These are phyloP conservation scores for Artemia sp. DNA, from an alignment of 2,888 invertebrate genomes.

Conservation along the genomic window DNA sequence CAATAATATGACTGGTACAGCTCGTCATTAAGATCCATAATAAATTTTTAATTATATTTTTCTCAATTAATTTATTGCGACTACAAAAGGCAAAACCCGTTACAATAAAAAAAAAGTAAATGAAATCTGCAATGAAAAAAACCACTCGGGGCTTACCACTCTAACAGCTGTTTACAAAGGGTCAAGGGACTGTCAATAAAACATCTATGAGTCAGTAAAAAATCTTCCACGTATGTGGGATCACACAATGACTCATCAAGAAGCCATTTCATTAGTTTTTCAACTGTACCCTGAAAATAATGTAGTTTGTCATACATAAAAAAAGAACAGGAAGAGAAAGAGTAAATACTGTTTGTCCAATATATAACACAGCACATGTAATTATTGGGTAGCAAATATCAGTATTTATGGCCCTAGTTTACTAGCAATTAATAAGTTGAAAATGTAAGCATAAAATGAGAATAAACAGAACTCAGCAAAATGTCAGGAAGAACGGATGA, in stretches of 20 bases:
- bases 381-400: too few relatives aligned
- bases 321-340: conserved; percentile 17
- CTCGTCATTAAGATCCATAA: too few relatives aligned
- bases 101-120: not conserved
- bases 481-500: too few relatives aligned
- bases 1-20: too few relatives aligned
- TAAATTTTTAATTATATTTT: too few relatives aligned
- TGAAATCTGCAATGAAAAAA: not conserved
- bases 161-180: conserved; percentile 67
- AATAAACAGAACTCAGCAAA: too few relatives aligned
- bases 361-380: not conserved
- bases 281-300: conserved; percentile 51
- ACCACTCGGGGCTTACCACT: conserved; percentile 41
- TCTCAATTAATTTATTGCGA: too few relatives aligned
- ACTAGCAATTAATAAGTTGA: too few relatives aligned
- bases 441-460: too few relatives aligned
- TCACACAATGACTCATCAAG: conserved; percentile 86
- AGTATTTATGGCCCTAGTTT: too few relatives aligned
- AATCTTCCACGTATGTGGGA: conserved; percentile 98
- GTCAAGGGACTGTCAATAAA: conserved; percentile 73
- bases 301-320: conserved; percentile 2
- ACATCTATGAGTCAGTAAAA: conserved; percentile 85
- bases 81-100: too few relatives aligned
- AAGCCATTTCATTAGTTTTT: conserved; percentile 74
- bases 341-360: conserved; percentile 16